phyloP scores from a whole-genome alignment of 2,113 vertebrate genomes.

The Syngnathus typhle region DNA sequence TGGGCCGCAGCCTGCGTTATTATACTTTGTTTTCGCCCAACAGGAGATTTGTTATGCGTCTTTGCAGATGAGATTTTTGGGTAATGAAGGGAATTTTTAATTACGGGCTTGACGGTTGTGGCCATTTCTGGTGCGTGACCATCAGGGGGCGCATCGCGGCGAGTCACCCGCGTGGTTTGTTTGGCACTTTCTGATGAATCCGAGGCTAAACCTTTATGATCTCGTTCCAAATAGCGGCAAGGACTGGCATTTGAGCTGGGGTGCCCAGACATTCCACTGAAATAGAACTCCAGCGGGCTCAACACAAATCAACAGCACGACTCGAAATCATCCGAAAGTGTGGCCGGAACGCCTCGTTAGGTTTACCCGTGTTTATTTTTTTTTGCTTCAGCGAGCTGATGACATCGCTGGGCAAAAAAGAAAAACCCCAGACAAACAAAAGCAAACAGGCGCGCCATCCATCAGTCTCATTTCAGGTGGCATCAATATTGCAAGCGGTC shows the following conservation, averaged over 20 bases:
- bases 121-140: not conserved
- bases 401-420: constrained; percentile 19
- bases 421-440: no score
- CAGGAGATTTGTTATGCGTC: not conserved
- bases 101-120: not conserved
- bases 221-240: not conserved
- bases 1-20: constrained; percentile 45
- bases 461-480: constrained; percentile 35
- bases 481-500: constrained; percentile 51
- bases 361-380: not conserved
- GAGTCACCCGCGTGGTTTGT: not conserved
- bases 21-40: not conserved
- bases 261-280: not conserved
- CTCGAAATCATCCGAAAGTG: not conserved
- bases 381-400: constrained; percentile 22
- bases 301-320: not conserved
- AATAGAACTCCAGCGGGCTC: not conserved
- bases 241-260: not conserved
- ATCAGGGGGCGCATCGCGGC: not conserved
- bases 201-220: not conserved
- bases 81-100: not conserved
- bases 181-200: no score
- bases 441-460: not conserved
- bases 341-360: no score
- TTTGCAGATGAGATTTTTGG: not conserved